These are phyloP conservation scores for Catocala nupta DNA, from an alignment of 2,888 invertebrate species.

Conservation along the genomic window DNA sequence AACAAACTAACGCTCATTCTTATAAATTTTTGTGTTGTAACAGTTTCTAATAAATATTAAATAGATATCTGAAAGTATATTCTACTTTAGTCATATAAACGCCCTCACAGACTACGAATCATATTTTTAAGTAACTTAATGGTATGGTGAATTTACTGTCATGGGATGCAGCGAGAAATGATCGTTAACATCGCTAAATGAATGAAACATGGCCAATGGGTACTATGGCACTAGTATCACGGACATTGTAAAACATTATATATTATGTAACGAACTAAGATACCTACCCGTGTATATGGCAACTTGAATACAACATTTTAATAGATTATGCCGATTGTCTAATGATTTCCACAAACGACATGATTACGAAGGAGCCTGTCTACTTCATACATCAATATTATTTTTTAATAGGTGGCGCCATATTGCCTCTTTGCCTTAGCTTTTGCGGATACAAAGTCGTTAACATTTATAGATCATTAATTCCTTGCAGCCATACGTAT, in stretches of 20 bases:
- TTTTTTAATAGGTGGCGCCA: too few species aligned
- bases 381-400: too few species aligned
- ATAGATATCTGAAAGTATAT: too few species aligned
- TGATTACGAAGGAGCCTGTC: neutral
- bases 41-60: too few species aligned
- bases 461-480: slow-evolving; percentile 2
- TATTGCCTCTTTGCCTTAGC: slow-evolving; percentile 10
- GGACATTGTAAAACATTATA: slow-evolving; percentile 65
- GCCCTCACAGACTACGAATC: slow-evolving; percentile 34
- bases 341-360: slow-evolving; percentile 49
- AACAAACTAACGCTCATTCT: too few species aligned
- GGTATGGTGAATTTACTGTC: slow-evolving; percentile 62
- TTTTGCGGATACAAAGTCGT: neutral
- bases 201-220: slow-evolving; percentile 67
- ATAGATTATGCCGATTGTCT: slow-evolving; percentile 58
- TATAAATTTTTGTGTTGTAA: too few species aligned
- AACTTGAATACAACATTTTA: slow-evolving; percentile 64
- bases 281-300: slow-evolving; percentile 75
- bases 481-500: too few species aligned
- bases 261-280: slow-evolving; percentile 58
- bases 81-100: neutral
- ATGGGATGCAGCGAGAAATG: slow-evolving; percentile 67
- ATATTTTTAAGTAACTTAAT: slow-evolving; percentile 42
- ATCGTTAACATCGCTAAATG: slow-evolving; percentile 54
- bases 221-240: slow-evolving; percentile 82